phyloP scores from a whole-genome alignment of 2,113 vertebrate species.

The Anarhynchus alexandrinus region DNA sequence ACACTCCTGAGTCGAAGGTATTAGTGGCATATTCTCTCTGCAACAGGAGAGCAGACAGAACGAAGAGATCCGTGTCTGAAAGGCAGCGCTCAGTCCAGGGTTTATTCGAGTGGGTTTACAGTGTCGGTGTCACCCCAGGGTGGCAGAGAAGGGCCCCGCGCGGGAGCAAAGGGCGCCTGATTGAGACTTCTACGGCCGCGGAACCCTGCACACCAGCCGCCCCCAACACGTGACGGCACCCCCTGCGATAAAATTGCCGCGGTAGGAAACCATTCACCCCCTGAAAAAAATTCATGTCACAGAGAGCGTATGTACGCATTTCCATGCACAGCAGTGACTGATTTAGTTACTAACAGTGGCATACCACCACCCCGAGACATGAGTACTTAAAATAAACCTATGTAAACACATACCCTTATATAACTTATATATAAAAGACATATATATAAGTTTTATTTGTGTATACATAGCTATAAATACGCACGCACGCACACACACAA shows the following conservation, averaged over 20 bases:
- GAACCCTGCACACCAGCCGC: neutral
- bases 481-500: neutral
- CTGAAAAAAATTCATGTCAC: neutral
- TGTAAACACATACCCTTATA: constrained; percentile 35
- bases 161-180: neutral
- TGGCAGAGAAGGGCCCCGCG: neutral
- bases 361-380: neutral
- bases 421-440: constrained; percentile 48
- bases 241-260: neutral
- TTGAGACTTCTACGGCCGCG: neutral
- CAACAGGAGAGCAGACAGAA: neutral
- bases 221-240: neutral
- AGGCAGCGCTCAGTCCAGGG: neutral
- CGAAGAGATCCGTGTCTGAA: neutral
- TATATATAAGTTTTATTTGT: constrained; percentile 58
- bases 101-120: neutral
- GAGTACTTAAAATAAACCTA: constrained; percentile 4
- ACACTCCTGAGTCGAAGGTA: constrained; percentile 13
- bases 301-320: fast-evolving
- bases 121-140: neutral
- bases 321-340: neutral
- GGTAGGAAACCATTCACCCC: neutral
- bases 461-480: constrained; percentile 45
- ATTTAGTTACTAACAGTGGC: neutral
- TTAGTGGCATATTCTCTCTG: neutral